Base-by-base conservation (phyloP, 1,140 invertebrate species). In the Drosophila sp. region DNA sequence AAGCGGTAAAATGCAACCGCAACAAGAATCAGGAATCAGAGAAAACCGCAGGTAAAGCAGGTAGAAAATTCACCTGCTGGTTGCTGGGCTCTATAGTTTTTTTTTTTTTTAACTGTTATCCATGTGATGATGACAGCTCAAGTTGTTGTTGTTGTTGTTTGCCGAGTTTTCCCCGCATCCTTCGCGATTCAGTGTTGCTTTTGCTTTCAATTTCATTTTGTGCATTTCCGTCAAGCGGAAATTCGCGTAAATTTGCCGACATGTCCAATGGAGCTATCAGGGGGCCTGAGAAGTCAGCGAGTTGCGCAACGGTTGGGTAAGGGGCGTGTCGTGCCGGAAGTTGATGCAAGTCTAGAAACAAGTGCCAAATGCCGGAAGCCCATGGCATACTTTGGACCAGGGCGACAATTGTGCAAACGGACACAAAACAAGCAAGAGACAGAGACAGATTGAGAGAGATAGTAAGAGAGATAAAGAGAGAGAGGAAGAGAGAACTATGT, bases 291-390 rank as follows among this genome's bases (percentile, higher is more conserved):
- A 32, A 21, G 21, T 21, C 1, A 21, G 21, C 2, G 2, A 5
- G 27, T 5, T 2, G 27, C 4, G 7, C 3, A 29, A 29, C 2
- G 2, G 18, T 11, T 40, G 62, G 29, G 41, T 36, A 29, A 29
- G 32, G 43, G 43, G 32, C 40, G 27, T 72, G 67, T 62, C 82
- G 82, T 21, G 67, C 67, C 82, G 82, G 82, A 87, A 87, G 82
- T 82, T 82, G 83, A 82, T 89, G 83, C 79, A 87, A 87, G 81
- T 89, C 82, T 87, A 89, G 83, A 79, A 87, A 87, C 82, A 86
- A 87, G 82, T 87, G 82, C 78, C 83, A 89, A 87, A 87, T 87
- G 82, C 79, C 82, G 82, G 82, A 87, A 89, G 83, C 72, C 54
- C 74, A 58, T 81, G 82, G 63, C 76, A 65, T 70, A 71, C 78